These are phyloP conservation scores for Nautilus pompilius DNA, from an alignment of 1,140 invertebrate species.

Conservation along the genomic window DNA sequence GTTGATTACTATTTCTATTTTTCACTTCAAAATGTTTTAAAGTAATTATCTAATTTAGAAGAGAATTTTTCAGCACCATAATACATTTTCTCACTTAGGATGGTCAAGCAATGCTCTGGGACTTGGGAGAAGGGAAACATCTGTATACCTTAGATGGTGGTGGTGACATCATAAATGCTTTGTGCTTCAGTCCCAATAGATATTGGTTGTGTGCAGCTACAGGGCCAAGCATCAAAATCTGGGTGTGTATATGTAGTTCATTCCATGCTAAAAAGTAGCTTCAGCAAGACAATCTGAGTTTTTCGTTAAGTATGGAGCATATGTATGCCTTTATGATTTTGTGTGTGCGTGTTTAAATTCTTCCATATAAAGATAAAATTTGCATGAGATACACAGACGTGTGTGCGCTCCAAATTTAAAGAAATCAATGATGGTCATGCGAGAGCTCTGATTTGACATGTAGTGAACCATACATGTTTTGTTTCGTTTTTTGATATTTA, in stretches of 20 bases:
- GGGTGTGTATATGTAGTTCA: conserved; percentile 63
- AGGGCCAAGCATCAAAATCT: conserved; percentile 98
- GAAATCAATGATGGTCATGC: no score
- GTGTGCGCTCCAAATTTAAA: no score
- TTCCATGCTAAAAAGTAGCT: background rate
- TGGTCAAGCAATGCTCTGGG: conserved; percentile 97
- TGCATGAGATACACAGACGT: no score
- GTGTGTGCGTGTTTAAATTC: no score
- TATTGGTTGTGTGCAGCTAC: conserved; percentile 99
- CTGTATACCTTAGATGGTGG: conserved; percentile 98
- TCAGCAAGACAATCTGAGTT: background rate
- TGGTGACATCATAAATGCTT: conserved; percentile 95
- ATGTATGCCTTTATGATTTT: no score
- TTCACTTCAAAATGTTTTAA: background rate
- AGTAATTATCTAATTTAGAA: background rate
- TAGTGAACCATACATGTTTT: no score
- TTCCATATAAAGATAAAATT: no score
- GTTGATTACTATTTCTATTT: no score
- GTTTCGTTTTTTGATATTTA: no score
- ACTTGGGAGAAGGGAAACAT: conserved; percentile 99
- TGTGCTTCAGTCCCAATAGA: conserved; percentile 99
- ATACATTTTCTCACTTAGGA: conserved; percentile 65
- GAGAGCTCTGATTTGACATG: no score
- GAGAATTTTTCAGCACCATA: background rate
- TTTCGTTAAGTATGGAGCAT: background rate